Base-by-base conservation (phyloP, 2,888 invertebrate species). In the Tachystola acroxantha region DNA sequence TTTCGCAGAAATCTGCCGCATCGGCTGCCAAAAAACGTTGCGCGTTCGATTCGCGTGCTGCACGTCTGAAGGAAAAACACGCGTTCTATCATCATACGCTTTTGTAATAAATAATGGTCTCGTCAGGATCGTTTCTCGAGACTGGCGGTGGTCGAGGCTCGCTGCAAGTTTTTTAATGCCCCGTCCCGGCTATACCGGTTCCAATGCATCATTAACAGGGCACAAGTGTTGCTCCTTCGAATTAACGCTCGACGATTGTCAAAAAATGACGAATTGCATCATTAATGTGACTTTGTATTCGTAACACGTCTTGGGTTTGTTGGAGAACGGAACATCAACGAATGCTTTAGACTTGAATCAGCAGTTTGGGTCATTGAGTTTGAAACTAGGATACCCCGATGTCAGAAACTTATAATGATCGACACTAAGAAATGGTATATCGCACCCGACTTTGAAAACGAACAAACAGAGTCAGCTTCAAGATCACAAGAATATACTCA, bases 21-120 rank as follows among this genome's bases (percentile, higher is more conserved):
- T 50, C 66, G 70, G 61, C 70, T 80, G 84, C 82, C 84, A 84
- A 85, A 81, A 84, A 79, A 74, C 48, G 42, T 51, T 47, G 51
- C 56, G 56, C 48, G 53, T 50, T 53, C 53, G 48, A 52, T 48
- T 62, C 64, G 69, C 64, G 62, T 59, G 64, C 56, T 56, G 54
- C 43, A 36, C 58, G 55, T 48, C 50, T 56, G 48, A 48, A 46
- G 55, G 52, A 69, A 72, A 70, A 72, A 67, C 63, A 64, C 64
- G 66, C 55, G 60, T 52, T 58, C 62, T 69, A 76, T 68, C 69
- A 69, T 65, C 64, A 59, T 68, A 65, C 64, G 66, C 68, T 70
- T 72, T 71, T 67, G 71, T 60, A 74, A 77, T 76, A 73, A 79
- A 70, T 76, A 73, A 77, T 67, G 65, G 54, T 54, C 55, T 55